Evolutionary conservation across 2,888 invertebrate genomes (phyloP).

Genomic region (Halocaridina rubra): DNA sequence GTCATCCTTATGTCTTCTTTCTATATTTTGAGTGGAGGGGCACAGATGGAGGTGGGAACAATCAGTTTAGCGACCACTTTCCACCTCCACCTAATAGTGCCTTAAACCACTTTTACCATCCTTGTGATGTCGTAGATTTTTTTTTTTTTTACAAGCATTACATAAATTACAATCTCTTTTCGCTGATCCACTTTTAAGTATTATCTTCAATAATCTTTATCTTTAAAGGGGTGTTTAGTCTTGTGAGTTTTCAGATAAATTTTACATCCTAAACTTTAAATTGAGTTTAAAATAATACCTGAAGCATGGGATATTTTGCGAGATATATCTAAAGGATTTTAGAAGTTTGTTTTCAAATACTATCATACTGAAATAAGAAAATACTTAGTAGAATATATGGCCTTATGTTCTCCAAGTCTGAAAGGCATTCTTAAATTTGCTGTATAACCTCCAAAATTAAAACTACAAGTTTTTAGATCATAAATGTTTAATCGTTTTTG

Average conservation of each 20-base stretch:
- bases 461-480: neutral
- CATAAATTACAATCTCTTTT: too few species aligned
- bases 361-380: neutral
- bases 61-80: conserved; percentile 67
- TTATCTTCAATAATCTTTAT: too few species aligned
- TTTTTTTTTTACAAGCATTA: too few species aligned
- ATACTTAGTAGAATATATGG: conserved; percentile 13
- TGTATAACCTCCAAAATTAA: neutral
- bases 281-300: too few species aligned
- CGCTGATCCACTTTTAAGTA: too few species aligned
- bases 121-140: too few species aligned
- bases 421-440: conserved; percentile 24
- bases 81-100: conserved; percentile 67
- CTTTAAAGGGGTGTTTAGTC: too few species aligned
- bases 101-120: conserved; percentile 65
- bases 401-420: neutral
- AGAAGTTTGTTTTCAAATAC: neutral
- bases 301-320: too few species aligned
- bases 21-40: conserved; percentile 63
- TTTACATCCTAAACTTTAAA: too few species aligned
- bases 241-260: too few species aligned
- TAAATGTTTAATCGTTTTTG: neutral
- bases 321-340: too few species aligned
- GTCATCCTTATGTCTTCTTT: too few species aligned
- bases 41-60: conserved; percentile 67